phyloP scores from a whole-genome alignment of 37 sponge, comb jelly and placozoan species.

The Lycopodina hypogea region DNA sequence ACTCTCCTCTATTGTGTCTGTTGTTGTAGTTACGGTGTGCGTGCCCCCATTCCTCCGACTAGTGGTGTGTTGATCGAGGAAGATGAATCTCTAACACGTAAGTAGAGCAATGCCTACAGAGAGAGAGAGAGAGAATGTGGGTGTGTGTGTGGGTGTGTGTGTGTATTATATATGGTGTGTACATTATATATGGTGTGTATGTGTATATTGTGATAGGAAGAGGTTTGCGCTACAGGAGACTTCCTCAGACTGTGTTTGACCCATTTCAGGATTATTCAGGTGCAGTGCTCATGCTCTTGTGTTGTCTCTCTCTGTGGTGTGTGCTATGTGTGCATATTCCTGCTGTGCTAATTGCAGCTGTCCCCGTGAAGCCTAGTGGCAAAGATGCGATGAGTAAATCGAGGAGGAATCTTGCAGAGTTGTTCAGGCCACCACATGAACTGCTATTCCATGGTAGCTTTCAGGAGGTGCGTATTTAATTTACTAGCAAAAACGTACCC shows the following conservation, averaged over 20 bases:
- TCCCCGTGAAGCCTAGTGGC: background rate
- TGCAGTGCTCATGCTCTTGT: background rate
- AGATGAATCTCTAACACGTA: slow-evolving; percentile 8
- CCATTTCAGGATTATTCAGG: slow-evolving; percentile 61
- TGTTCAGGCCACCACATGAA: slow-evolving; percentile 84
- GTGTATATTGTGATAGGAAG: slow-evolving; percentile 15
- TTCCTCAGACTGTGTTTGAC: slow-evolving; percentile 63
- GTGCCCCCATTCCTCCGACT: slow-evolving; percentile 74
- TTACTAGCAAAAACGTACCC: too few species aligned
- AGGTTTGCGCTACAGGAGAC: slow-evolving; percentile 22
- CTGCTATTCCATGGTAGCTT: slow-evolving; percentile 77
- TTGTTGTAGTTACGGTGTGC: slow-evolving; percentile 21
- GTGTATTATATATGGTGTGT: too few species aligned
- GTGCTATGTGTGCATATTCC: background rate
- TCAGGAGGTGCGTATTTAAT: slow-evolving; percentile 48
- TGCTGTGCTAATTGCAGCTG: background rate
- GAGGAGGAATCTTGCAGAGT: slow-evolving; percentile 51
- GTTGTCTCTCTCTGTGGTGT: background rate
- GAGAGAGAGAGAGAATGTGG: too few species aligned
- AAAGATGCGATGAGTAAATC: background rate
- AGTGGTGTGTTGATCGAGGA: slow-evolving; percentile 72
- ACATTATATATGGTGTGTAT: too few species aligned
- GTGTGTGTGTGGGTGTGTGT: background rate
- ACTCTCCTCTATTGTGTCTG: too few species aligned
- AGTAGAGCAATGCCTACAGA: background rate